These are phyloP conservation scores for Thalassarche chlororhynchos DNA, from an alignment of 2,113 vertebrate genomes.

Conservation along the genomic window DNA sequence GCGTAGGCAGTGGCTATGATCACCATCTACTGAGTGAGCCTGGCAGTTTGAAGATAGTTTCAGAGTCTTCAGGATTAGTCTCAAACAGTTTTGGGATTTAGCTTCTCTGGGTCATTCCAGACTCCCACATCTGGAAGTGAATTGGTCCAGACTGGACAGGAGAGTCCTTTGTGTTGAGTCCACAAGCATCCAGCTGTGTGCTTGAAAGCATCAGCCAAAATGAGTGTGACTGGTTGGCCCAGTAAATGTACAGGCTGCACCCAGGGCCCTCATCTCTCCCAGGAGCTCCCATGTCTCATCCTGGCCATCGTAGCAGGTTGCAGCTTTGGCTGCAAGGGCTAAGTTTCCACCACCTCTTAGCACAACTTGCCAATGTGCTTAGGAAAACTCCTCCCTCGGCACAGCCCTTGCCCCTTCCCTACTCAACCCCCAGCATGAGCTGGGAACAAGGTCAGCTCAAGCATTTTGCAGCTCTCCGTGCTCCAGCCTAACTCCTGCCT, in stretches of 20 bases:
- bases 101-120: not conserved
- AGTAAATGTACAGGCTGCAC: not conserved
- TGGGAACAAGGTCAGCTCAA: not conserved
- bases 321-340: not conserved
- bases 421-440: not conserved
- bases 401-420: not conserved
- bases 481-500: not conserved
- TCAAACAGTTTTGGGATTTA: not conserved
- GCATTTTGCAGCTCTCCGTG: accelerated
- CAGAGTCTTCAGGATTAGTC: not conserved
- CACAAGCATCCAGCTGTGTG: not conserved
- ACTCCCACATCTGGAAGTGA: not conserved
- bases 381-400: not conserved
- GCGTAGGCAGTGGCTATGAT: not conserved
- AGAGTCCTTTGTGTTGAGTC: not conserved
- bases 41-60: not conserved
- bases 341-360: not conserved
- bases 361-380: not conserved
- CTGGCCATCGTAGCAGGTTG: not conserved
- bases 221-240: not conserved
- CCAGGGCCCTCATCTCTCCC: not conserved
- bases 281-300: not conserved
- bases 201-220: not conserved
- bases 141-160: not conserved
- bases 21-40: not conserved